Evolutionary conservation across 2,113 vertebrate species (phyloP), one percentile per base, ranked within the genome.

Genomic region (Pygathrix nemaeus): DNA sequence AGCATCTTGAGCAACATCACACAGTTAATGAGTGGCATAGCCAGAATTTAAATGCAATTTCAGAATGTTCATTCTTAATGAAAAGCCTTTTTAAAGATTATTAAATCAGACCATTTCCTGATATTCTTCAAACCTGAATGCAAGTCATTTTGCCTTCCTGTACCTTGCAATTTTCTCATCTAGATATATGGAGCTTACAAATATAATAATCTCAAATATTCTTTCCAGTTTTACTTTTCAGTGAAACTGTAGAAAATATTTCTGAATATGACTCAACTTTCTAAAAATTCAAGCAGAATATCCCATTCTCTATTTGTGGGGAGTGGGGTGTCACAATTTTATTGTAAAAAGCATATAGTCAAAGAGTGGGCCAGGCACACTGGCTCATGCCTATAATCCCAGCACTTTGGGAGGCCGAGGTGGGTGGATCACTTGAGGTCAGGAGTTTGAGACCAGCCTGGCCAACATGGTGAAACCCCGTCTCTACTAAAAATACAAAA

Each of bases 171-270:
- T 82, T 90, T 93, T 97, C 17, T 75, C 45, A 78, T 75, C 35
- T 79, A 92, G 70, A 72, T 75, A 68, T 89, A 43, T 70, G 27
- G 94, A 81, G 5, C 27, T 68, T 87, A n/a, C 38, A 45, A 20
- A 57, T 84, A 30, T 40, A 20, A 66, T 81, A 78, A 61, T 89
- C 40, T 75, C 55, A 96, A 84, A 94, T n/a, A 48, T 90, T 88
- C 66, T 94, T 93, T 91, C 59, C 61, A 96, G 80, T 68, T 81
- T 96, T 79, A 88, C 73, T 95, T 97, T 96, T 94, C 48, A 86
- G 45, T 88, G n/a, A 96, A 90, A 83, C 61, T 61, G 30, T 93
- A 92, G 35, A 88, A 95, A 87, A 38, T 21, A 48, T 89, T 93
- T 92, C 83, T 92, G 72, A 86, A 59, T 94, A 84, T 93, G 78